phyloP scores from a whole-genome alignment of 2,797 vertebrate genomes.

The Menidia menidia region DNA sequence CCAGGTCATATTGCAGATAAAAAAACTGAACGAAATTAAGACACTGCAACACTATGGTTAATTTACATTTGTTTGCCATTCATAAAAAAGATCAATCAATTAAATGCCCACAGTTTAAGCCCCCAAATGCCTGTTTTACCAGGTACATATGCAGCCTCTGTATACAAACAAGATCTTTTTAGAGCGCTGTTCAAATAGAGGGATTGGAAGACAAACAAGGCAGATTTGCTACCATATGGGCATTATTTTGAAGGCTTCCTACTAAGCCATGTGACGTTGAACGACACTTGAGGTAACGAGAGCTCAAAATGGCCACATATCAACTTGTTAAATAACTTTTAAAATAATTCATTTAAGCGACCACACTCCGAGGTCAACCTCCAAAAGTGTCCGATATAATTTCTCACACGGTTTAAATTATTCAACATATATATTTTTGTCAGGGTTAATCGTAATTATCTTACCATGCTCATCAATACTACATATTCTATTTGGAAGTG shows the following conservation, averaged over 20 bases:
- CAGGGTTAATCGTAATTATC: neutral
- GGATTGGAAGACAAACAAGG: slow-evolving; percentile 7
- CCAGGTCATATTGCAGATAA: slow-evolving; percentile 75
- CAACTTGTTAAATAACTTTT: slow-evolving; percentile 31
- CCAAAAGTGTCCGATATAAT: neutral
- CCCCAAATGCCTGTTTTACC: slow-evolving; percentile 65
- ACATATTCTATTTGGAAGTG: neutral
- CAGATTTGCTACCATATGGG: slow-evolving; percentile 22
- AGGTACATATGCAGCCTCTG: slow-evolving; percentile 65
- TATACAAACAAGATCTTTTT: slow-evolving; percentile 67
- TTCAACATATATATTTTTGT: too few relatives aligned
- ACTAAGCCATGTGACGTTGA: slow-evolving; percentile 33
- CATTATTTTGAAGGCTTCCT: slow-evolving; percentile 11
- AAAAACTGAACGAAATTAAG: slow-evolving; percentile 60
- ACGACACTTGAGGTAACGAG: slow-evolving; percentile 48
- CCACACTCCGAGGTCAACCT: neutral
- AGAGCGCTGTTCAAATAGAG: slow-evolving; percentile 37
- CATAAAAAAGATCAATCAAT: slow-evolving; percentile 82
- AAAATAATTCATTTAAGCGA: neutral
- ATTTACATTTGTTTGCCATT: slow-evolving; percentile 71
- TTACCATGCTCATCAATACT: neutral
- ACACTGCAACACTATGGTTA: slow-evolving; percentile 67
- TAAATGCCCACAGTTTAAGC: slow-evolving; percentile 71
- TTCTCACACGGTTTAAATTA: neutral
- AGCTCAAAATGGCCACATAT: slow-evolving; percentile 40